Evolutionary conservation across 2,888 invertebrate genomes (phyloP).

Genomic region (Megastigmus dorsalis): DNA sequence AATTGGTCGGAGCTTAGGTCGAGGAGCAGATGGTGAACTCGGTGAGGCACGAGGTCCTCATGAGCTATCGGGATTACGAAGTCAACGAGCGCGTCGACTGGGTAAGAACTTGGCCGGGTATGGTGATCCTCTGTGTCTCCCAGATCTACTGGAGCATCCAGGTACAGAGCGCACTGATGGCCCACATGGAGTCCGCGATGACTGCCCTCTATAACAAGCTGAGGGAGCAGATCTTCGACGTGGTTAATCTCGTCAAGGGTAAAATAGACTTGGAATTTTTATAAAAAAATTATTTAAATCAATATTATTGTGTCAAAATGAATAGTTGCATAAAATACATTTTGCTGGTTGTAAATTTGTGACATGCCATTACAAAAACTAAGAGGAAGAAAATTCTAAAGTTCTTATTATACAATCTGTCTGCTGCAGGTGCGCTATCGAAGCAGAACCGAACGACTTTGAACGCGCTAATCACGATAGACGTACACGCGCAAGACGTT

Average conservation of each 20-base stretch:
- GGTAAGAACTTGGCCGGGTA: slow-evolving; percentile 88
- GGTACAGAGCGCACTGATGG: slow-evolving; percentile 82
- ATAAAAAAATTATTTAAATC: too few species aligned
- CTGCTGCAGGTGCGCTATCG: slow-evolving; percentile 80
- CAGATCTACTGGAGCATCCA: slow-evolving; percentile 90
- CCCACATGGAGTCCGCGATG: slow-evolving; percentile 77
- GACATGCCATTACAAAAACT: too few species aligned
- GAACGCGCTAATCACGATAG: slow-evolving; percentile 88
- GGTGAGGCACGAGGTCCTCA: slow-evolving; percentile 81
- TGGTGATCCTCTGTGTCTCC: slow-evolving; percentile 86
- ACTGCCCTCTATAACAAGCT: slow-evolving; percentile 77
- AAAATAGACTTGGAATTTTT: slow-evolving; percentile 25
- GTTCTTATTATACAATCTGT: too few species aligned
- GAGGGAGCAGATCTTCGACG: slow-evolving; percentile 81
- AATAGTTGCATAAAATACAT: too few species aligned
- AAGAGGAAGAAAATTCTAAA: too few species aligned
- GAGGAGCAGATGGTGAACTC: slow-evolving; percentile 88
- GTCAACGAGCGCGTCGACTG: slow-evolving; percentile 79
- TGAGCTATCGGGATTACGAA: slow-evolving; percentile 81
- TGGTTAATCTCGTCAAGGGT: slow-evolving; percentile 82
- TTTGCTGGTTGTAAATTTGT: too few species aligned
- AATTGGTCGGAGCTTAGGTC: slow-evolving; percentile 80
- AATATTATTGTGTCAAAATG: too few species aligned
- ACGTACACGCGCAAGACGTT: slow-evolving; percentile 90
- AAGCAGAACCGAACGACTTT: slow-evolving; percentile 85